phyloP scores from a whole-genome alignment of 2,888 invertebrate genomes.

The Phaedon cochleariae region DNA sequence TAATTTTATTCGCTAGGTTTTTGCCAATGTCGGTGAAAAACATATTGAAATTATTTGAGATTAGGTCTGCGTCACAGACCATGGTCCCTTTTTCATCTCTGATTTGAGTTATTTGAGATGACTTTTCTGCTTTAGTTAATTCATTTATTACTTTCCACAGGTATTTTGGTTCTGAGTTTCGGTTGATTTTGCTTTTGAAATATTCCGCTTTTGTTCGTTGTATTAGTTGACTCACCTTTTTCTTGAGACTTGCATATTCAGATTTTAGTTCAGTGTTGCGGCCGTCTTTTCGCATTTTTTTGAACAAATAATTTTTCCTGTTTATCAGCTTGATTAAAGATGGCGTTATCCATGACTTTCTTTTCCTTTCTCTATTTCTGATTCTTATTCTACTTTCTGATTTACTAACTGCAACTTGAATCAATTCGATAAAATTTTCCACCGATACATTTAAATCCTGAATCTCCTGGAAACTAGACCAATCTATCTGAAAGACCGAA shows the following conservation, averaged over 20 bases:
- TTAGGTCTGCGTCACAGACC: neutral
- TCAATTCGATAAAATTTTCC: too few relatives aligned
- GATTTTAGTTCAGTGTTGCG: neutral
- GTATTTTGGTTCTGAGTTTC: neutral
- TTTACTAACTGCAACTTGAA: too few relatives aligned
- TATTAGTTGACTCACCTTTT: neutral
- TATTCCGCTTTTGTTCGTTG: neutral
- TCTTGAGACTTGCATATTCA: neutral
- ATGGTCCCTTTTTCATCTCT: neutral
- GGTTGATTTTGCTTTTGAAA: neutral
- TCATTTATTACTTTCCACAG: neutral
- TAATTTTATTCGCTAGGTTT: neutral
- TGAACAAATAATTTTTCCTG: neutral
- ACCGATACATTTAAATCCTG: too few relatives aligned
- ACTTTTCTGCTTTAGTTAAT: neutral
- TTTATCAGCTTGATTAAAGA: neutral
- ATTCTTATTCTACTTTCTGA: too few relatives aligned
- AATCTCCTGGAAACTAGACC: neutral
- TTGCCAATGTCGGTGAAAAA: neutral
- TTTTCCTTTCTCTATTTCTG: neutral
- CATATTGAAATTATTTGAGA: neutral
- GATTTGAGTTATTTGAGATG: neutral
- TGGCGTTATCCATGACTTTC: neutral
- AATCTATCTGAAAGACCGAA: too few relatives aligned
- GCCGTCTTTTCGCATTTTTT: too few relatives aligned